Conservation (phyloP, 1,140 invertebrate genomes). For the Calliphora vicina region DNA sequence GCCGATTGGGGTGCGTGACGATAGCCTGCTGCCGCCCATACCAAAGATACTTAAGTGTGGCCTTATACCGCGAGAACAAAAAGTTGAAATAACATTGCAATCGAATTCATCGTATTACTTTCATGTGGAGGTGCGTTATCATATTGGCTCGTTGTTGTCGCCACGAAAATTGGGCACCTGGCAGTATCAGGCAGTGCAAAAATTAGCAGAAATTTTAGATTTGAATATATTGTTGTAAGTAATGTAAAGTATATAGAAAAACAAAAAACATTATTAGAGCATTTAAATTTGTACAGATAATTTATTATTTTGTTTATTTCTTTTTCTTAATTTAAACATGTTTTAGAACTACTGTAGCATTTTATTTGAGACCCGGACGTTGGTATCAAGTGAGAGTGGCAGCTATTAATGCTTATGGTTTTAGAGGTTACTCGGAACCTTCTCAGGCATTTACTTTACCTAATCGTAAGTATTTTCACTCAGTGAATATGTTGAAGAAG, state of each 20-base stretch:
- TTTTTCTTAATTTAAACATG: neutral
- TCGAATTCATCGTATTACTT: constrained; percentile 52
- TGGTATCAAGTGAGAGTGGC: constrained; percentile 83
- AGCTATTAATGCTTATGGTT: constrained; percentile 74
- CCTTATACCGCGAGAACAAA: constrained; percentile 50
- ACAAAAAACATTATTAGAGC: neutral
- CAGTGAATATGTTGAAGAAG: too few relatives aligned
- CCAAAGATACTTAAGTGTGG: constrained; percentile 52
- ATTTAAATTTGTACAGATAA: neutral
- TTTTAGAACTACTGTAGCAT: constrained; percentile 35
- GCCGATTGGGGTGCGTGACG: constrained; percentile 66
- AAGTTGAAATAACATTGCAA: constrained; percentile 57
- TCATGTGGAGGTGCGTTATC: constrained; percentile 67
- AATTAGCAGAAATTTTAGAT: constrained; percentile 52
- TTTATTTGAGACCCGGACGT: constrained; percentile 72
- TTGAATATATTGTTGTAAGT: constrained; percentile 50
- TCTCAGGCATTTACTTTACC: constrained; percentile 71
- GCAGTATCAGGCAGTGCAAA: constrained; percentile 62
- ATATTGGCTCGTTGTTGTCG: constrained; percentile 66
- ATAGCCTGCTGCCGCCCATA: constrained; percentile 53
- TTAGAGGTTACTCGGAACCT: constrained; percentile 72
- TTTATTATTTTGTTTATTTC: neutral
- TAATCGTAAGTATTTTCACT: constrained; percentile 60
- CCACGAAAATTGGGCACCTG: constrained; percentile 66
- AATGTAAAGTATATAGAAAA: neutral